These are phyloP conservation scores for Tenodera sinensis DNA, from an alignment of 2,888 invertebrate species.

Conservation along the genomic window DNA sequence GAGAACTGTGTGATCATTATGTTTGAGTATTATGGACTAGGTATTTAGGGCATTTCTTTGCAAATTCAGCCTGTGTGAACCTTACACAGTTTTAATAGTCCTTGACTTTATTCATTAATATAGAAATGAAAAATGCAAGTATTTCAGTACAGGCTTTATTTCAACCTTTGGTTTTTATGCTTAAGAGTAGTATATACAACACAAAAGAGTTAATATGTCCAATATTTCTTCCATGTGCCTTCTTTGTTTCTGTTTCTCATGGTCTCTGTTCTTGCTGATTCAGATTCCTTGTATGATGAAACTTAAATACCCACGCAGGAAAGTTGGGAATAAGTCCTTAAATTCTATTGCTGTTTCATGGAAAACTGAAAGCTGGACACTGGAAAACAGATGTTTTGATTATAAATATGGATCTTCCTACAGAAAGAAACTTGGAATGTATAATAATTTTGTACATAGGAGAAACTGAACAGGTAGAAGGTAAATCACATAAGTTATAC, in stretches of 20 bases:
- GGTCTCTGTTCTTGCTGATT: neutral
- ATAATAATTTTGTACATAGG: too few species aligned
- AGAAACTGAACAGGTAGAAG: too few species aligned
- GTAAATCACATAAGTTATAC: too few species aligned
- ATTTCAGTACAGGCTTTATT: neutral
- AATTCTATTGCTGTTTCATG: neutral
- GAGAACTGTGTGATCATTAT: too few species aligned
- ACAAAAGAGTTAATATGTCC: neutral
- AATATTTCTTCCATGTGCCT: neutral
- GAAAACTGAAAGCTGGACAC: neutral
- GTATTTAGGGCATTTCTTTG: too few species aligned
- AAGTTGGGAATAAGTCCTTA: neutral
- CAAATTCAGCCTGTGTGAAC: too few species aligned
- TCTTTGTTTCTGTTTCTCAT: neutral
- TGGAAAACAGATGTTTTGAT: neutral
- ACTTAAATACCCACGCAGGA: neutral
- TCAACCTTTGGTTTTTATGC: neutral
- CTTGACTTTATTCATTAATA: neutral
- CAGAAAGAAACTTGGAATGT: too few species aligned
- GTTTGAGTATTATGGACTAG: too few species aligned
- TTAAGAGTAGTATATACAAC: neutral
- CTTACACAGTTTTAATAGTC: too few species aligned
- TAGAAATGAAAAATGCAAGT: neutral
- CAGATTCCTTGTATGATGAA: neutral
- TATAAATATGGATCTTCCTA: too few species aligned